phyloP scores from a whole-genome alignment of 2,113 vertebrate species.

The Mola mola region DNA sequence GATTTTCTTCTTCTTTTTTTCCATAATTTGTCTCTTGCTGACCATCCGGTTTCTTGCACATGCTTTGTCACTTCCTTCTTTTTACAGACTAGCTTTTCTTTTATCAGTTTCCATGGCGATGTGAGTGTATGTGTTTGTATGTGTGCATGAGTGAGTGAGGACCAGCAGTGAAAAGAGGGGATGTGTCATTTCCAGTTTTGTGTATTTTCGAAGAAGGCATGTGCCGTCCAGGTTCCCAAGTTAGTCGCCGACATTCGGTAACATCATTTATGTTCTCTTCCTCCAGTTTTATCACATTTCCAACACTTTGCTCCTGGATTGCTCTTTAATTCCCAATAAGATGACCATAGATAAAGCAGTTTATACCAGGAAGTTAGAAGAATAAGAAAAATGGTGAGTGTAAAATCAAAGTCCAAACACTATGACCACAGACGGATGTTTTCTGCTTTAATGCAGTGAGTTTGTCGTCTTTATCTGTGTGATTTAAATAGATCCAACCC shows the following conservation, averaged over 20 bases:
- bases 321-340: no score
- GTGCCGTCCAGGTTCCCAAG: constrained; percentile 16
- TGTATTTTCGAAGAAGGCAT: constrained; percentile 20
- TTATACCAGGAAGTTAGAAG: no score
- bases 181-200: constrained; percentile 66
- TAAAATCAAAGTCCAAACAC: no score
- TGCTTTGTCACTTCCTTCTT: constrained; percentile 50
- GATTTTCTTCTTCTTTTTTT: background rate
- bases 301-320: no score
- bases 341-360: no score
- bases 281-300: no score
- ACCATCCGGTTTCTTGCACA: constrained; percentile 32
- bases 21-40: constrained; percentile 18
- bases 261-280: background rate
- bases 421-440: no score
- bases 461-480: constrained; percentile 4
- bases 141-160: constrained; percentile 33
- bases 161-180: constrained; percentile 44
- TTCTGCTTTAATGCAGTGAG: background rate
- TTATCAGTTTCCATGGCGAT: constrained; percentile 81
- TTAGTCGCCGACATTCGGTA: constrained; percentile 5
- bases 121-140: constrained; percentile 10
- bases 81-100: constrained; percentile 65
- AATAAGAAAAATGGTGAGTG: no score
- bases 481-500: constrained; percentile 8